A percentile compares a stretch with the other conserved stretches of the same genome.
phyloP scores from a whole-genome alignment of 92 coral and sea anemone species.

The Pocillopora grandis region DNA sequence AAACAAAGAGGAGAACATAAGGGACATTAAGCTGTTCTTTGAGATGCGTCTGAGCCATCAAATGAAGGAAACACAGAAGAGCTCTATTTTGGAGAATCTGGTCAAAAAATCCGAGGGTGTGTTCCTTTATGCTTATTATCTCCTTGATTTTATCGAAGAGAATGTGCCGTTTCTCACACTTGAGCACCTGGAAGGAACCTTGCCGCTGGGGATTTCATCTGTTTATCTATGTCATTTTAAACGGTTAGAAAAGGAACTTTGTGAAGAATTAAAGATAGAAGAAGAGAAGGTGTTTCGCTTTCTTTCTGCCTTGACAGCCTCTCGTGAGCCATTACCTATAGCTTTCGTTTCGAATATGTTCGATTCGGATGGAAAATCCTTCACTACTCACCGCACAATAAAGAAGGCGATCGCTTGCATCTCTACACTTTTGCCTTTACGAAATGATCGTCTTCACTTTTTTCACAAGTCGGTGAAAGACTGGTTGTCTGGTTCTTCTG shows the following conservation, averaged over 20 bases:
- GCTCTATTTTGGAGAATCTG: neutral
- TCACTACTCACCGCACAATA: neutral
- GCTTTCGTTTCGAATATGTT: constrained; percentile 4
- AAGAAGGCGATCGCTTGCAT: constrained; percentile 32
- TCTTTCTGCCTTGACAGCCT: neutral
- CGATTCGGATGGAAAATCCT: neutral
- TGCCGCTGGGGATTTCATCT: constrained; percentile 23
- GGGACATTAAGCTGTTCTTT: neutral
- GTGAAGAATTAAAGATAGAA: neutral
- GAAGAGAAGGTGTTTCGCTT: constrained; percentile 13
- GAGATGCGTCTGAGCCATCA: neutral
- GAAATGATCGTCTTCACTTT: constrained; percentile 38
- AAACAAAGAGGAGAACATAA: constrained; percentile 34
- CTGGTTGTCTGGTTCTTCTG: constrained; percentile 25
- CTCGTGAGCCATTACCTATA: constrained; percentile 25
- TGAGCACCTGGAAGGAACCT: neutral
- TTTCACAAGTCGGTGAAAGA: constrained; percentile 68
- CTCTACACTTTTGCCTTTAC: constrained; percentile 51
- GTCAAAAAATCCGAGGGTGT: constrained; percentile 4
- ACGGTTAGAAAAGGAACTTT: constrained; percentile 30
- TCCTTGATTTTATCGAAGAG: neutral
- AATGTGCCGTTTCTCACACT: neutral
- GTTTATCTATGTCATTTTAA: neutral
- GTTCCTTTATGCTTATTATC: constrained; percentile 17
- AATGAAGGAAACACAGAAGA: neutral